Conservation (phyloP, 2,113 vertebrate species). For the Lichenostomus cassidix region DNA sequence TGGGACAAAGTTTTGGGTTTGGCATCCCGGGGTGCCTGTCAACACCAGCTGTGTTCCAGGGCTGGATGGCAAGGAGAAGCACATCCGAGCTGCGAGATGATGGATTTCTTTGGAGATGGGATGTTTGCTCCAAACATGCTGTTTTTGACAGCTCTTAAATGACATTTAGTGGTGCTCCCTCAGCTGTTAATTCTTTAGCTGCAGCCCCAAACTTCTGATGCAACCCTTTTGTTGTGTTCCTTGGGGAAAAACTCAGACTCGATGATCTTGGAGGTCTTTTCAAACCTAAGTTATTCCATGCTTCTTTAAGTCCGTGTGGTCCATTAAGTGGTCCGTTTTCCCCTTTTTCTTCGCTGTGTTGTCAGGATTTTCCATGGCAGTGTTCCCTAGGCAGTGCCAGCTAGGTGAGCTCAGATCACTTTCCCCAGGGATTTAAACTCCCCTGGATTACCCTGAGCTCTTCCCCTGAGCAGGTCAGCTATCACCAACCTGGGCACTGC, state of each 20-base stretch:
- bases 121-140: not conserved
- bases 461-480: not conserved
- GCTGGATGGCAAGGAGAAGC: not conserved
- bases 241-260: not conserved
- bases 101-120: not conserved
- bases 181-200: not conserved
- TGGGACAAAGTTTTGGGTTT: not conserved
- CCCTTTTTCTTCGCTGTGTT: not conserved
- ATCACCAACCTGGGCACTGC: not conserved
- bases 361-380: not conserved
- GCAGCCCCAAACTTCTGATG: not conserved
- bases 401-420: not conserved
- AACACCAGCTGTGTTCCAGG: not conserved
- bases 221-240: not conserved
- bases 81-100: not conserved
- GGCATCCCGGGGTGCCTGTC: not conserved
- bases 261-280: not conserved
- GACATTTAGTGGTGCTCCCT: not conserved
- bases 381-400: not conserved
- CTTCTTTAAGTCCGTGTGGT: not conserved
- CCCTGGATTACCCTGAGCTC: not conserved
- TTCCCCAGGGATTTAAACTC: not conserved
- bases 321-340: not conserved
- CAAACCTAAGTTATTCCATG: not conserved
- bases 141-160: not conserved